Base-by-base conservation (phyloP, 2,797 vertebrate species). In the Enteromius unitaeniatus region DNA sequence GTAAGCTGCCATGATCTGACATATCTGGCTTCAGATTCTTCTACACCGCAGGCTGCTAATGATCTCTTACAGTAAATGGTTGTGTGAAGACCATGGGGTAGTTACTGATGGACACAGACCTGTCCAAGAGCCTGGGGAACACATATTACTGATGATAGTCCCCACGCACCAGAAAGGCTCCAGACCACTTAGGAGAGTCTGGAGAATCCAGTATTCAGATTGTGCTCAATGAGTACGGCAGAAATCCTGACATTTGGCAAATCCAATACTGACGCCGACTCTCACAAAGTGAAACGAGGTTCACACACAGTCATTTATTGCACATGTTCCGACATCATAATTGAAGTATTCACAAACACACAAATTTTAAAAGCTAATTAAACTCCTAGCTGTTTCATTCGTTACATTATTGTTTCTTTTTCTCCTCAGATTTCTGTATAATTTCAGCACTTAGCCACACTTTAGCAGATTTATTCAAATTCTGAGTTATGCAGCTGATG, bases 401-500 rank as follows among this genome's bases (percentile, higher is more conserved):
- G 69, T 85, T 88, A 58, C 28, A 84, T 62, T 51, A 65, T 23
- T 62, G 26, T 89, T 89, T 91, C 89, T 88, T 87, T 76, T 75
- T 78, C 77, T 67, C 58, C 82, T 47, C 58, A 79, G 64, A 81
- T 87, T 85, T 87, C 86, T 79, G 58, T 77, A 47, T 85, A 74
- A 81, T 91, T 91, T 88, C 67, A 84, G 68, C 79, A 42, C 19
- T 76, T 89, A 91, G 91, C 90, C 91, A 89, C 90, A 79, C 92
- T 93, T 91, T 89, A 91, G 89, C 86, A 89, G 91, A 69, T 68
- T 55, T 92, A 90, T 81, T 84, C 73, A 84, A 86, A 92, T 91
- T 91, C 49, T 37, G 40, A 91, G 88, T 81, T 23, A 42, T 79
- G 42, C 80, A 79, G 77, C 85, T 76, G 83, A 84, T 69, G 19